Evolutionary conservation across 1,140 invertebrate species (phyloP).

Genomic region (Apolygus lucorum): DNA sequence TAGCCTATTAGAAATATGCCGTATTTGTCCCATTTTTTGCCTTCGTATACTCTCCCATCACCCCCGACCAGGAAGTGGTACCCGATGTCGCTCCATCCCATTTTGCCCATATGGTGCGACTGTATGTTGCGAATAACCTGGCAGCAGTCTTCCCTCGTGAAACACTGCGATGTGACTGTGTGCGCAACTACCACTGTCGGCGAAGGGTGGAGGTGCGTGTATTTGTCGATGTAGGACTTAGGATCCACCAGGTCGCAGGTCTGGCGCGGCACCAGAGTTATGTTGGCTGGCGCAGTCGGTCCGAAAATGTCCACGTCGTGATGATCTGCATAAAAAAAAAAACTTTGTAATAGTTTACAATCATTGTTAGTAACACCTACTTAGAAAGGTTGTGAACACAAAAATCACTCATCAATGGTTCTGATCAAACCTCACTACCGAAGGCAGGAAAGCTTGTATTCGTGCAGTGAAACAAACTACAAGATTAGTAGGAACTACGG

Average conservation of each 20-base stretch:
- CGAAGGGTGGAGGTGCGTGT: neutral
- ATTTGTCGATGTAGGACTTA: neutral
- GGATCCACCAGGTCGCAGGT: neutral
- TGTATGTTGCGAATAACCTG: conserved; percentile 45
- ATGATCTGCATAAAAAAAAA: too few relatives aligned
- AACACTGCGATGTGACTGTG: conserved; percentile 34
- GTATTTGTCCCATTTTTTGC: conserved; percentile 50
- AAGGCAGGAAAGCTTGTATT: too few relatives aligned
- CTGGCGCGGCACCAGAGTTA: neutral
- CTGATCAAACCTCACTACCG: too few relatives aligned
- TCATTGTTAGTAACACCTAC: too few relatives aligned
- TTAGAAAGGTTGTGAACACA: too few relatives aligned
- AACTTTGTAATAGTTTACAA: too few relatives aligned
- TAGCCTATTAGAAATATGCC: conserved; percentile 62
- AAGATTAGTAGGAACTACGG: too few relatives aligned
- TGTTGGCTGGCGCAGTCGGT: too few relatives aligned
- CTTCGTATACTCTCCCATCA: conserved; percentile 64
- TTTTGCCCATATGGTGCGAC: conserved; percentile 42
- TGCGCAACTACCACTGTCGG: conserved; percentile 17
- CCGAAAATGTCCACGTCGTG: too few relatives aligned
- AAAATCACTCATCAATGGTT: too few relatives aligned
- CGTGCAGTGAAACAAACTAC: too few relatives aligned
- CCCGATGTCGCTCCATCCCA: conserved; percentile 53
- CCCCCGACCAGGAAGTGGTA: conserved; percentile 73
- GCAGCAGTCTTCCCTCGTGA: conserved; percentile 36